Base-by-base conservation (phyloP, 1,140 invertebrate species). In the Drosophila truncata region DNA sequence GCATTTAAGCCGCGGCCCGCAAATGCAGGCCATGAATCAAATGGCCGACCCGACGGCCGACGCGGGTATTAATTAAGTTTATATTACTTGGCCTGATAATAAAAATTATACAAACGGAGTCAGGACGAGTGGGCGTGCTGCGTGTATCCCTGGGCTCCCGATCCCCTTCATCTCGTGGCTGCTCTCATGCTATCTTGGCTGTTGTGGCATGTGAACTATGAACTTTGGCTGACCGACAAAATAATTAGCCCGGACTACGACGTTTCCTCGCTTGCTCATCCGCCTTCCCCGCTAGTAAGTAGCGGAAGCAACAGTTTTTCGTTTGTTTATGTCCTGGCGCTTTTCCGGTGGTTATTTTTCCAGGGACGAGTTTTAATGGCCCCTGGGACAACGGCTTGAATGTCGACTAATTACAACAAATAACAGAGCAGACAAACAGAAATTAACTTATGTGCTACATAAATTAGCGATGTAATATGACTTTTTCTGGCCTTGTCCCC, bases 381-480 rank as follows among this genome's bases (percentile, higher is more conserved):
- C 60, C 69, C 64, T 49, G 74, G 70, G 64, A 69, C 77, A 88
- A 84, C 80, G 80, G 77, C 80, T 83, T 88, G 80, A 80, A 78
- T 70, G 73, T 67, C 66, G 81, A 62, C 86, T 88, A 88, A 88
- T 88, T 88, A 90, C 85, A 88, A 88, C 84, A 84, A 88, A 87
- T 75, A 88, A 84, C 80, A 55, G 52, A 37, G 52, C 33, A 75
- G 71, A 58, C 80, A 80, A 90, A 85, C 85, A 85, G 66, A 90
- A 91, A 82, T 90, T 75, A 90, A 91, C 85, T 90, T 90, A 85
- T 91, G 86, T 90, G 85, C 86, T 82, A 72, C 86, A 90, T 90
- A 90, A 91, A 90, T 90, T 85, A 91, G 71, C 61, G 55, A 54
- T 71, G 66, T 79, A 79, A 91, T 91, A 73, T 74, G 78, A 79